These are phyloP conservation scores for Virgularia gustaviana DNA, from an alignment of 92 coral and sea anemone genomes.

Conservation along the genomic window DNA sequence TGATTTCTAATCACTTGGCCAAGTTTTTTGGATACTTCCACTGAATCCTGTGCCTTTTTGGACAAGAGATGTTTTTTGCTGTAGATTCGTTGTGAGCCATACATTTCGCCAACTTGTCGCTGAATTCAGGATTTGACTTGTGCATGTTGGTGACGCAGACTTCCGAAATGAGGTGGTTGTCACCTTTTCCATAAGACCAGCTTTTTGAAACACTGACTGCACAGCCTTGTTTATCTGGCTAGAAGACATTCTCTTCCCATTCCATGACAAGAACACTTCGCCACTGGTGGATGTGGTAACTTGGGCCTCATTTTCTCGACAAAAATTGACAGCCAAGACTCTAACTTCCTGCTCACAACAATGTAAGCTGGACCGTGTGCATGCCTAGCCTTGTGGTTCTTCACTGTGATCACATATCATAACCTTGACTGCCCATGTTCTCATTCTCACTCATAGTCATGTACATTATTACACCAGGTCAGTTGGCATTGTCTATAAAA, in stretches of 20 bases:
- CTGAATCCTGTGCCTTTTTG: neutral
- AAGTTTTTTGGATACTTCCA: slow-evolving; percentile 8
- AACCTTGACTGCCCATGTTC: slow-evolving; percentile 31
- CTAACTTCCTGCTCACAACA: slow-evolving; percentile 41
- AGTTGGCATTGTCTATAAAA: slow-evolving; percentile 54
- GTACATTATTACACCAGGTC: slow-evolving; percentile 57
- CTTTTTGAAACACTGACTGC: slow-evolving; percentile 52
- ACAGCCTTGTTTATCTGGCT: slow-evolving; percentile 38
- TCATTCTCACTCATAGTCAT: slow-evolving; percentile 50
- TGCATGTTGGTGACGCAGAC: slow-evolving; percentile 27
- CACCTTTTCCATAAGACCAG: slow-evolving; percentile 31
- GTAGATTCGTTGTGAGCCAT: slow-evolving; percentile 20
- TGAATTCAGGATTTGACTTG: neutral
- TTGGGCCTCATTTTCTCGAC: slow-evolving; percentile 24
- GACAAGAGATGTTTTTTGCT: slow-evolving; percentile 9
- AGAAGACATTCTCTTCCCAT: slow-evolving; percentile 34
- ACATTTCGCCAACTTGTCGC: neutral
- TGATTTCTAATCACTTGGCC: neutral
- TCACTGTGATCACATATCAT: slow-evolving; percentile 40
- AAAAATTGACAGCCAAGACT: slow-evolving; percentile 44
- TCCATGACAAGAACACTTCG: slow-evolving; percentile 52
- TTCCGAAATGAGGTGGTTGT: slow-evolving; percentile 49
- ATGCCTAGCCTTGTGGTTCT: slow-evolving; percentile 51
- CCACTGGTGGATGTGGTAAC: neutral
- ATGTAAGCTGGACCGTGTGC: slow-evolving; percentile 60